Evolutionary conservation across 2,113 vertebrate genomes (phyloP).

Genomic region (Podiceps cristatus): DNA sequence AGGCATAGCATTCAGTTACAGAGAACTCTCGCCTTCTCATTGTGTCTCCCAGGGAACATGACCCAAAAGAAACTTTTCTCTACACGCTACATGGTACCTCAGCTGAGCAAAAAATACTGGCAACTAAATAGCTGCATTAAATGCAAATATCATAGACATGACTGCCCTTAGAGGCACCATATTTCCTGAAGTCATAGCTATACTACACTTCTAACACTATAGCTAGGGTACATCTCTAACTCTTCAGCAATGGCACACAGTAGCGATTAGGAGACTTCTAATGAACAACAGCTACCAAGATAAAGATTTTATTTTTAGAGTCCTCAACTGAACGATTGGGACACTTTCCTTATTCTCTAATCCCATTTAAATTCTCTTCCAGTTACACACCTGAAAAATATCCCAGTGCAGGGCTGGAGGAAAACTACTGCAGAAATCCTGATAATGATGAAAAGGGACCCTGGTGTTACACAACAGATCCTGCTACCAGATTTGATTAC

Average conservation of each 20-base stretch:
- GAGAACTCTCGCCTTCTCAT: not conserved
- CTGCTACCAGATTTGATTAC: conserved; percentile 83
- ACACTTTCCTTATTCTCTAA: not conserved
- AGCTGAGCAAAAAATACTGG: not conserved
- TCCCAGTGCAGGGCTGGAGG: conserved; percentile 77
- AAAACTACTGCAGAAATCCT: conserved; percentile 93
- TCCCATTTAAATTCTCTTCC: not conserved
- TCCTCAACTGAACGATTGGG: not conserved
- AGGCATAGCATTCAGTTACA: not conserved
- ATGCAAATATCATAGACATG: not conserved
- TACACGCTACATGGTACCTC: not conserved
- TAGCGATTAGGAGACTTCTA: not conserved
- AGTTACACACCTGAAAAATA: conserved; percentile 61
- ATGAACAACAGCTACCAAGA: not conserved
- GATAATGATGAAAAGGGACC: conserved; percentile 82
- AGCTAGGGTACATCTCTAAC: not conserved
- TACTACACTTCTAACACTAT: not conserved
- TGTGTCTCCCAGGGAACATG: not conserved
- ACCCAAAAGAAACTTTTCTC: not conserved
- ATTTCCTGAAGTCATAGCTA: not conserved
- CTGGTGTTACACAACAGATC: conserved; percentile 94
- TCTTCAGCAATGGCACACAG: not conserved
- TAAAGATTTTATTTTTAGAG: not conserved
- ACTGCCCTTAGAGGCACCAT: not conserved
- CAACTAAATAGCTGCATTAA: not conserved